A percentile compares a stretch with the other conserved stretches of the same genome.
phyloP scores from a whole-genome alignment of 2,888 invertebrate species.

The Nomada ferruginata region DNA sequence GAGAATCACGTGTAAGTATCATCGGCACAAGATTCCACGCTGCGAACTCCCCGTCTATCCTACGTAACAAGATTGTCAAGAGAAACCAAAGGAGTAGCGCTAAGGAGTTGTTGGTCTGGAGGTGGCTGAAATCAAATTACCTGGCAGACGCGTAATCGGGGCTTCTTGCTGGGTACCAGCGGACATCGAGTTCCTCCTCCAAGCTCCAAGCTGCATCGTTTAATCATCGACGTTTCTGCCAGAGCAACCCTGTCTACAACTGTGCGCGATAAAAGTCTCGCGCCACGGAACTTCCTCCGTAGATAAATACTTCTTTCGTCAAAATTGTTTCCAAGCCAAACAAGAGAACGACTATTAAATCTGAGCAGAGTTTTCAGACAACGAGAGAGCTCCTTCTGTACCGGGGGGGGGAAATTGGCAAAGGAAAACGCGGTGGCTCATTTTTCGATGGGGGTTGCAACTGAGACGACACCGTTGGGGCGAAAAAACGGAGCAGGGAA shows the following conservation, averaged over 20 bases:
- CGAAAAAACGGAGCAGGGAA: constrained; percentile 5
- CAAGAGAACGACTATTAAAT: neutral
- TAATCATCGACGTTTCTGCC: constrained; percentile 25
- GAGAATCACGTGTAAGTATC: constrained; percentile 46
- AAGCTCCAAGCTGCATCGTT: constrained; percentile 22
- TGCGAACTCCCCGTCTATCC: constrained; percentile 51
- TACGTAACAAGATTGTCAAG: constrained; percentile 81
- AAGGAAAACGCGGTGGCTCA: constrained; percentile 50
- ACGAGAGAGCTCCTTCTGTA: constrained; percentile 37
- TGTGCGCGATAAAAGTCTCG: neutral
- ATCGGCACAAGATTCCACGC: constrained; percentile 46
- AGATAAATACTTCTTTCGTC: too few relatives aligned
- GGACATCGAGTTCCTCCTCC: constrained; percentile 50
- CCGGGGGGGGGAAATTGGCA: constrained; percentile 57
- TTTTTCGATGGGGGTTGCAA: constrained; percentile 63
- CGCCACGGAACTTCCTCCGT: neutral
- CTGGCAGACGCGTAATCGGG: constrained; percentile 75
- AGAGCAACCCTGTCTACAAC: constrained; percentile 1
- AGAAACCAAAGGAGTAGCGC: constrained; percentile 82
- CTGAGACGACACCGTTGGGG: constrained; percentile 43
- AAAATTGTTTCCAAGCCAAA: neutral
- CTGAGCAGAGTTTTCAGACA: too few relatives aligned
- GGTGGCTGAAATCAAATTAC: constrained; percentile 80
- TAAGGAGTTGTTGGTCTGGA: constrained; percentile 78
- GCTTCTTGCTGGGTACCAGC: constrained; percentile 70